Base-by-base conservation (phyloP, 30 jellyfish, hydroid and myxozoan species). In the Euphysa ruthae region DNA sequence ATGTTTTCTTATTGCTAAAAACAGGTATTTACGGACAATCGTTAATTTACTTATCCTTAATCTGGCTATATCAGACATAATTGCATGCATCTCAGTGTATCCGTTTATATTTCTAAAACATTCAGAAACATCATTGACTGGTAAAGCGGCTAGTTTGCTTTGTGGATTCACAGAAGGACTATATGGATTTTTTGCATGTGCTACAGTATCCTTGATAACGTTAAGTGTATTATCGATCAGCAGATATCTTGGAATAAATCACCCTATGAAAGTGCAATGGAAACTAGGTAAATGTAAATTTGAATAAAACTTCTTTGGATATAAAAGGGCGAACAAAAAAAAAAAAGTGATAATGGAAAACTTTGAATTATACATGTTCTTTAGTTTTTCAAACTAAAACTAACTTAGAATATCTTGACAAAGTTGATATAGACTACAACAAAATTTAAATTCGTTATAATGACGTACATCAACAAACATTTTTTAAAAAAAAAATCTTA, bases 161-260 rank as follows among this genome's bases (percentile, higher is more conserved):
- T 84, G 95, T 61, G 95, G 93, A 16, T 4, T 84, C 43, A 69
- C 95, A 14, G 93, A 77, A 38, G 95, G 95, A 6, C 75, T 77
- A 55, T 64, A 81, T 30, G 25, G 78, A 32, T 84, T 76, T 50
- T 84, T 84, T 80, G 73, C 75, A 20, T 93, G 77, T 1, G 87
- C 95, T 20, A 35, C 81, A 4, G 95, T 84, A 10, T 78, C 93
- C 28, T 58, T 84, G 58, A 81, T 84, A 15, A 84, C 93, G 26
- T 76, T 84, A 42, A 77, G 93, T 43, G 76, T 84, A 1, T 43
- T 84, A 35, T 84, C 95, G 3, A 16, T 84, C 43, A 84, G 95
- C 69, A 78, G 95, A 1, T 84, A 84, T 70, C 49, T 64, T 55
- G 85, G 78, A 33, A 84, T 84, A 54, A 84, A 84, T 62, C 95